phyloP scores from a whole-genome alignment of 1,140 invertebrate genomes.

The Zelostemma sp. region DNA sequence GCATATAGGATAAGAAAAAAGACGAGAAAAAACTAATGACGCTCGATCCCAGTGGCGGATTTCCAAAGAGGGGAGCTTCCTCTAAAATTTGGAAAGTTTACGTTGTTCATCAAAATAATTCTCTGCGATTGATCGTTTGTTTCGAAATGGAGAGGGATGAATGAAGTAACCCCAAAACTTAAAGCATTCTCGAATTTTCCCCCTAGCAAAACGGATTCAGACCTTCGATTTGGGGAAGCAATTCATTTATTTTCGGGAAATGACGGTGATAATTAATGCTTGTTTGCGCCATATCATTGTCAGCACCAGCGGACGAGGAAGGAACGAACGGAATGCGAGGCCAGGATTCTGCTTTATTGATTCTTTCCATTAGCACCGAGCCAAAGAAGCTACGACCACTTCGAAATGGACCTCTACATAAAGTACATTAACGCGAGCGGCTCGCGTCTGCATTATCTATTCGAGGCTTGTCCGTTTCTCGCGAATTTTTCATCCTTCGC shows the following conservation, averaged over 20 bases:
- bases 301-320: conserved; percentile 33
- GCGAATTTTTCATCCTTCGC: background rate
- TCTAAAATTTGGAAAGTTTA: too few species aligned
- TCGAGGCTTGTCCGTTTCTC: conserved; percentile 4
- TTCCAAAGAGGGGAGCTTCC: too few species aligned
- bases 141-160: background rate
- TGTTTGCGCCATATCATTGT: conserved; percentile 33
- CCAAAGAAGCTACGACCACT: conserved; percentile 37
- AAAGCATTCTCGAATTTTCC: too few species aligned
- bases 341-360: conserved; percentile 49
- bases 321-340: conserved; percentile 39
- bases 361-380: conserved; percentile 46
- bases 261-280: too few species aligned
- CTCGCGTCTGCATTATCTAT: conserved; percentile 9
- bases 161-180: background rate
- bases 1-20: too few species aligned
- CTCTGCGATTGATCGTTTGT: background rate
- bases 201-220: background rate
- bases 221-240: conserved; percentile 7
- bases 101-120: too few species aligned
- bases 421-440: conserved; percentile 24
- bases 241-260: conserved; percentile 31
- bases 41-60: too few species aligned
- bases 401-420: conserved; percentile 26
- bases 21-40: too few species aligned